A percentile compares a stretch with the other conserved stretches of the same genome.
These are phyloP conservation scores for Chrysolina oricalcia DNA, from an alignment of 2,888 invertebrate species.

Conservation along the genomic window DNA sequence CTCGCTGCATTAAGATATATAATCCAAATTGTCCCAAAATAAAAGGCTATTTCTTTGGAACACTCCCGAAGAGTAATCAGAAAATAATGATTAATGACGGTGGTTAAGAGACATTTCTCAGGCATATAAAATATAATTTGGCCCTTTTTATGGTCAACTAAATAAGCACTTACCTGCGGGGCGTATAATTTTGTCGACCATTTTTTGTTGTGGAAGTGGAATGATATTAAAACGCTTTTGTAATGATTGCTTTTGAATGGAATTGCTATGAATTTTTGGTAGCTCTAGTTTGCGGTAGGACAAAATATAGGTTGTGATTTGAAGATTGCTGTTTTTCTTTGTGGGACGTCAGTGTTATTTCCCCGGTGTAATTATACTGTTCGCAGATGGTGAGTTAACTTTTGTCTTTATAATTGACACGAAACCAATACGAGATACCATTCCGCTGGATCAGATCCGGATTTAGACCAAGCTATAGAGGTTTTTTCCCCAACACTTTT, in stretches of 20 bases:
- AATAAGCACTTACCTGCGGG: slow-evolving; percentile 50
- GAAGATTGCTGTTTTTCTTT: slow-evolving; percentile 45
- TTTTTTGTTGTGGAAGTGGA: slow-evolving; percentile 53
- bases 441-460: slow-evolving; percentile 14
- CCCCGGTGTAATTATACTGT: slow-evolving; percentile 31
- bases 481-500: too few species aligned
- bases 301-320: slow-evolving; percentile 49
- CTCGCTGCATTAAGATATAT: slow-evolving; percentile 41
- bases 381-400: slow-evolving; percentile 28
- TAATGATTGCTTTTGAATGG: slow-evolving; percentile 50
- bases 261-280: slow-evolving; percentile 53
- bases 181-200: slow-evolving; percentile 55
- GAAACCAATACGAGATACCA: slow-evolving; percentile 17
- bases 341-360: slow-evolving; percentile 39
- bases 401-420: slow-evolving; percentile 24
- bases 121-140: slow-evolving; percentile 56
- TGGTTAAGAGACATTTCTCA: slow-evolving; percentile 57
- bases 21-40: slow-evolving; percentile 44
- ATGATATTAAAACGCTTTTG: slow-evolving; percentile 56
- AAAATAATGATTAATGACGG: slow-evolving; percentile 53
- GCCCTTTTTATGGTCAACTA: slow-evolving; percentile 54
- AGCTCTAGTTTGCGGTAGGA: slow-evolving; percentile 43
- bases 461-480: not conserved
- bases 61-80: slow-evolving; percentile 45
- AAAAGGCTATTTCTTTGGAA: slow-evolving; percentile 46